These are phyloP conservation scores for Heterotis niloticus DNA, from an alignment of 2,113 vertebrate species.

Conservation along the genomic window DNA sequence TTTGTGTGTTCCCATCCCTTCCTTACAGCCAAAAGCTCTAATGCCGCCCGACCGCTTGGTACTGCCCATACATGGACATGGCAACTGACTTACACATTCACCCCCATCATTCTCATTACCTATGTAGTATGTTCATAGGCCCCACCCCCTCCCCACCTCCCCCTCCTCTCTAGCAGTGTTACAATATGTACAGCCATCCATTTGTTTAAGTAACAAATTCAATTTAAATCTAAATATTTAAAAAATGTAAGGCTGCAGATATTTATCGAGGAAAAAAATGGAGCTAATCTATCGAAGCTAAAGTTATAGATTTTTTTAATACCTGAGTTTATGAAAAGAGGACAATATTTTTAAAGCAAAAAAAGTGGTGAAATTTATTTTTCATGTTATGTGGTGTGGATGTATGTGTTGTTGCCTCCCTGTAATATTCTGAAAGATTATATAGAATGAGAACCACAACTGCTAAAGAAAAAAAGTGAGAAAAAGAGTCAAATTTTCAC, in stretches of 20 bases:
- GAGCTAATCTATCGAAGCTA: conserved; percentile 48
- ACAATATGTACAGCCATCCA: conserved; percentile 85
- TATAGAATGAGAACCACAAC: conserved; percentile 58
- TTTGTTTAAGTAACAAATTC: conserved; percentile 69
- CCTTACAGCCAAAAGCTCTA: conserved; percentile 99
- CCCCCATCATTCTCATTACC: conserved; percentile 90
- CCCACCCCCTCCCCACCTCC: conserved; percentile 60
- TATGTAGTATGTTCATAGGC: conserved; percentile 92
- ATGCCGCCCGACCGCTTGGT: conserved; percentile 96
- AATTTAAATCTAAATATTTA: conserved; percentile 50
- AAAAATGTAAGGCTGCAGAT: conserved; percentile 69
- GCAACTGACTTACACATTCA: conserved; percentile 97
- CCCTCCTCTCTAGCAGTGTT: conserved; percentile 72
- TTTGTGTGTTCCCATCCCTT: conserved; percentile 98
- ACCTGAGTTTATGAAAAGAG: conserved; percentile 61
- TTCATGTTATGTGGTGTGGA: conserved; percentile 98
- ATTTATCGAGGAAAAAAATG: conserved; percentile 61
- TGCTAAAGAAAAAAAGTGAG: too few relatives aligned
- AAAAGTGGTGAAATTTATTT: conserved; percentile 86
- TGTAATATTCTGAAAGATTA: conserved; percentile 80
- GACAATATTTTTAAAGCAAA: conserved; percentile 53
- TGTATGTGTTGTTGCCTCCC: conserved; percentile 97
- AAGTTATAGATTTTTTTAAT: conserved; percentile 68
- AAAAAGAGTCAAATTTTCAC: conserved; percentile 78
- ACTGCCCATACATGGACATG: conserved; percentile 98